These are phyloP conservation scores for Megaceryle alcyon DNA, from an alignment of 2,797 vertebrate genomes.

Conservation along the genomic window DNA sequence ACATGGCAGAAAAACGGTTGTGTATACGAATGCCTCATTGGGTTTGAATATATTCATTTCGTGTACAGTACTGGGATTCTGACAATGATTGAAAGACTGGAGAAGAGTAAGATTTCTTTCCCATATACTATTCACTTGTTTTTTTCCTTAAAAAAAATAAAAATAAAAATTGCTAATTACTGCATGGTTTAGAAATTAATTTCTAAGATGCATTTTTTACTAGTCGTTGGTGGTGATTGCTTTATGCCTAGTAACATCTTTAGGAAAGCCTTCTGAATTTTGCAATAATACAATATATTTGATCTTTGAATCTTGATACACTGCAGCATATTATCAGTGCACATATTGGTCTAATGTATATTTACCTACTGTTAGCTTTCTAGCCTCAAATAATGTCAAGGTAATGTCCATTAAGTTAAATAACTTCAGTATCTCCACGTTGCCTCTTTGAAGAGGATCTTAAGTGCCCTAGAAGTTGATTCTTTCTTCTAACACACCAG, in stretches of 20 bases:
- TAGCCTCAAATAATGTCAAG: background rate
- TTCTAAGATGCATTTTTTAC: background rate
- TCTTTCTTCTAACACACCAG: background rate
- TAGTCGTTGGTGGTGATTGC: background rate
- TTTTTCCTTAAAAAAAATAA: background rate
- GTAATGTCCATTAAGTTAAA: background rate
- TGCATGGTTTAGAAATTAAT: background rate
- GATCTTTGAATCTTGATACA: background rate
- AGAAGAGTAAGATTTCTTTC: background rate
- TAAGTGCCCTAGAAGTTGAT: background rate
- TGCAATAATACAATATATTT: background rate
- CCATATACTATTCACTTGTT: no score
- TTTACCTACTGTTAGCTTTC: background rate
- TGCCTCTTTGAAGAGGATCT: background rate
- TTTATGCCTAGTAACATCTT: background rate
- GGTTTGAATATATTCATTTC: background rate
- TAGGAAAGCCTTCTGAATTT: background rate
- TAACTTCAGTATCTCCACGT: background rate
- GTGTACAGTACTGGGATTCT: background rate
- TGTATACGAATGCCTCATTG: background rate
- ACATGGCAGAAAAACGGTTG: background rate
- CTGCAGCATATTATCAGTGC: background rate
- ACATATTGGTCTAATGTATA: background rate
- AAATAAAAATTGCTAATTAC: background rate
- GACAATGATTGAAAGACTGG: background rate